Conservation (phyloP, 2,888 invertebrate species). For the Polydrusus tereticollis region DNA sequence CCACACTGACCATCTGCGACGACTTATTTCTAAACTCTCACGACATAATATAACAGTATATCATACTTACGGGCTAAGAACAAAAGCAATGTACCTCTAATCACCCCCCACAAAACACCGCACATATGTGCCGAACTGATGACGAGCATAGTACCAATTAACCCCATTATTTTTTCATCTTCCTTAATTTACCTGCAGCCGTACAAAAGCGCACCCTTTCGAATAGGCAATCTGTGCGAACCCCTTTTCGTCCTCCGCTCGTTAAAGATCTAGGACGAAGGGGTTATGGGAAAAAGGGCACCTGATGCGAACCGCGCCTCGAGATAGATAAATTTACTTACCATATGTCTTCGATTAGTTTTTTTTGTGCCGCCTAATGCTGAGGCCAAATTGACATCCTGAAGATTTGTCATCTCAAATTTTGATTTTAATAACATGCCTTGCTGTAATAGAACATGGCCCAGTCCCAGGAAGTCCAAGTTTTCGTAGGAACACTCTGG, state of each 20-base stretch:
- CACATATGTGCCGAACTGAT: conserved; percentile 36
- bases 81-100: conserved; percentile 26
- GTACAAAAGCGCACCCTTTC: conserved; percentile 43
- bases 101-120: conserved; percentile 26
- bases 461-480: no score
- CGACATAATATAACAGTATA: conserved; percentile 5
- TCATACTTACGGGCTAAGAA: conserved; percentile 16
- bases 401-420: neutral
- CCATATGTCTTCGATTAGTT: conserved; percentile 56
- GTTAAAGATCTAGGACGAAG: conserved; percentile 63
- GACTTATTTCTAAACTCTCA: conserved; percentile 11
- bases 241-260: conserved; percentile 60
- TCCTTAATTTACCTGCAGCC: conserved; percentile 48
- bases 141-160: conserved; percentile 43
- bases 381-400: conserved; percentile 14
- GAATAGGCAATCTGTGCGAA: conserved; percentile 62
- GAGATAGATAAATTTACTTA: conserved; percentile 56
- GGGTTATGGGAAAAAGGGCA: conserved; percentile 64
- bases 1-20: conserved; percentile 16
- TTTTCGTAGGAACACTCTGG: no score
- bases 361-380: conserved; percentile 25
- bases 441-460: neutral
- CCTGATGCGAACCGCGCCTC: conserved; percentile 60
- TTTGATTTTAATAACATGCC: conserved; percentile 8
- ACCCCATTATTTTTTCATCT: conserved; percentile 49